Evolutionary conservation across 1,140 invertebrate genomes (phyloP).

Genomic region (Polypedilum vanderplanki): DNA sequence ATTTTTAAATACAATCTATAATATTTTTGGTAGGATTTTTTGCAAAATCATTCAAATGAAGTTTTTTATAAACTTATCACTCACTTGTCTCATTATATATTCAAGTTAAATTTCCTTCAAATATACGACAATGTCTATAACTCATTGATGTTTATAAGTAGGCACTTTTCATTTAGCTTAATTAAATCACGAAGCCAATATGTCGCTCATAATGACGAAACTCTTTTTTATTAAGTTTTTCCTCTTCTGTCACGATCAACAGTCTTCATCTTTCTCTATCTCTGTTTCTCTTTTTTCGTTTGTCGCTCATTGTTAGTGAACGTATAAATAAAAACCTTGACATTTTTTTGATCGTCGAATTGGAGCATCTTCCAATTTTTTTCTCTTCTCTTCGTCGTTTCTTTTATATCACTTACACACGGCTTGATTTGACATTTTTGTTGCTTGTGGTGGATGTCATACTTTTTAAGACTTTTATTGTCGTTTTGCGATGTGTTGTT

Average conservation of each 20-base stretch:
- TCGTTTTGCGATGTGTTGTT: neutral
- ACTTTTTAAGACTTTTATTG: neutral
- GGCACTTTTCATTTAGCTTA: neutral
- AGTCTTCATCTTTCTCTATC: neutral
- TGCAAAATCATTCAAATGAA: too few relatives aligned
- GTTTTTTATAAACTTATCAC: too few relatives aligned
- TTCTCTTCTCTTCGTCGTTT: too few relatives aligned
- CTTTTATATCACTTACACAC: neutral
- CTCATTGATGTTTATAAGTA: too few relatives aligned
- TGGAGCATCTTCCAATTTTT: neutral
- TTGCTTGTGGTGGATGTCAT: neutral
- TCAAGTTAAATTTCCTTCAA: neutral
- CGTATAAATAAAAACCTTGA: conserved; percentile 18
- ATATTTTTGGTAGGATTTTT: too few relatives aligned
- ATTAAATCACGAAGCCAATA: conserved; percentile 5
- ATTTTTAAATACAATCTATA: too few relatives aligned
- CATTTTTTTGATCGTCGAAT: conserved; percentile 9
- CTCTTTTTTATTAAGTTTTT: neutral
- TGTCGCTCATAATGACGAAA: neutral
- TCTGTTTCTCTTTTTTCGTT: neutral
- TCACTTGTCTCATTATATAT: neutral
- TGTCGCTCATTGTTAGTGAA: neutral
- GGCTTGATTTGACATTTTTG: conserved; percentile 5
- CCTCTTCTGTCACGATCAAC: neutral
- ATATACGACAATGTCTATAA: neutral